Evolutionary conservation across 2,797 vertebrate species (phyloP), one percentile per base, ranked within the genome.

Genomic region (Microctenopoma lineatum): DNA sequence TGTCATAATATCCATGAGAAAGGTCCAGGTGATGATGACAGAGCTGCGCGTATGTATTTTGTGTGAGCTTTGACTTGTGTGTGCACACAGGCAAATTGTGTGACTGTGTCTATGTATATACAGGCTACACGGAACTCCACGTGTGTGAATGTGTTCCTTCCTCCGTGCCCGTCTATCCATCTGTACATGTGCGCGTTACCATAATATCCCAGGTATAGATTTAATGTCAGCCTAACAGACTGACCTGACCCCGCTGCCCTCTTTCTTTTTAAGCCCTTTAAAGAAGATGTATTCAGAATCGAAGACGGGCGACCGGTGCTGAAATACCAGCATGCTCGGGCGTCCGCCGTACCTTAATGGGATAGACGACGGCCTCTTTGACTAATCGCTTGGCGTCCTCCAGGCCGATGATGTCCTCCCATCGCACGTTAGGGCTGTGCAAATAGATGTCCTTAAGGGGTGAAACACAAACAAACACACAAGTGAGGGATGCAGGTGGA

Each of bases 341-440:
- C 77, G 51, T 84, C 75, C 4, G 74, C n/a, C 66, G 29, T 64
- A 90, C 89, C 88, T 88, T 90, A 86, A 91, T 89, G 66, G 97
- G 97, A 90, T 97, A 98, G 83, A 99, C 96, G 85, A 98, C 95
- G 29, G 96, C 97, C 93, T 99, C 97, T 92, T 98, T 99, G 87
- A 99, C 96, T 84, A 98, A 94, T 93, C 95, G 95, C 94, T 98
- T 98, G 83, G 96, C 96, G 39, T 95, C 93, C 77, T 98, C 95
- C 70, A 98, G 93, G 63, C 97, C 96, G 70, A 97, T 96, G 91
- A 99, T 98, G 91, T 98, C 96, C 83, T 95, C 92, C 97, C 96
- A 98, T 73, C 93, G 94, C 87, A 98, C 95, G 0, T 97, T 96
- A 13, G 96, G 96, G 90, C 95, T 97, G 89, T 97, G 94, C 89